These are phyloP conservation scores for Rattus norvegicus DNA, from an alignment of 2,113 vertebrate genomes.

Conservation along the genomic window GRCr8 NC_086027.1:87234501-87235000, in stretches of 20 bases:
- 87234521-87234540: not conserved
- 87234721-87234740: not conserved
- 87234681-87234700: not conserved
- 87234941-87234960: not conserved
- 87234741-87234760: not conserved
- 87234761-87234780: not conserved
- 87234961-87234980: not conserved
- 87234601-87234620: not conserved
- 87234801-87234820: not conserved
- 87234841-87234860: not conserved
- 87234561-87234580: not conserved
- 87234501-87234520: not conserved
- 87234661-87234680: not conserved
- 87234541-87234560: not conserved
- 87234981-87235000: not conserved
- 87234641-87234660: not conserved
- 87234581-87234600: not conserved
- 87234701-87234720: not conserved
- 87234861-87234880: not conserved
- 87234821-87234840: not conserved
- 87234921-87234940: not conserved
- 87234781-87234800: not conserved
- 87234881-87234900: slow-evolving; percentile 40
- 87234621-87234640: not conserved
- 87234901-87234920: slow-evolving; percentile 9